Evolutionary conservation across 2,113 vertebrate species (phyloP).

Genomic region (Bubo scandiacus): DNA sequence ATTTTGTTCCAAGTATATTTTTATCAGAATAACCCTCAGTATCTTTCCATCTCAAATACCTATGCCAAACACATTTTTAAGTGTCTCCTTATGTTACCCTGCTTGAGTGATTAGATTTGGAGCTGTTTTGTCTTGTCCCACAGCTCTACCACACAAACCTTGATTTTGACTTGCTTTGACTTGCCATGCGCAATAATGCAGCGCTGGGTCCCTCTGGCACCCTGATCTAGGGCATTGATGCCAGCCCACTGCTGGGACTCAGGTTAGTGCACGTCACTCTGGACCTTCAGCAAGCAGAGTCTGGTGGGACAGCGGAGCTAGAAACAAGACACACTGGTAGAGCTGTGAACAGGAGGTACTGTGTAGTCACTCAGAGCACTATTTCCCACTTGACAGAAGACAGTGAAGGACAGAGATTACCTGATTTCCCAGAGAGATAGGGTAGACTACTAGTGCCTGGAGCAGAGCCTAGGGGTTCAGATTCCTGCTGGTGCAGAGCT

Average conservation of each 20-base stretch:
- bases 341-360: background rate
- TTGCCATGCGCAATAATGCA: background rate
- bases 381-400: background rate
- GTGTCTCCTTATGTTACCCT: background rate
- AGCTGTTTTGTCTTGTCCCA: background rate
- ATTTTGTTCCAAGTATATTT: conserved; percentile 47
- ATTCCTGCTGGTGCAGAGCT: background rate
- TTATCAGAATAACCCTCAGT: conserved; percentile 7
- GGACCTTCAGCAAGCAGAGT: background rate
- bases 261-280: background rate
- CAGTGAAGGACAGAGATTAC: background rate
- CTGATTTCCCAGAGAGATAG: background rate
- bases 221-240: background rate
- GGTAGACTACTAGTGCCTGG: background rate
- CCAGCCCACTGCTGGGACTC: background rate
- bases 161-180: background rate
- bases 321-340: background rate
- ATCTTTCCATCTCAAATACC: conserved; percentile 23
- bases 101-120: conserved; percentile 31
- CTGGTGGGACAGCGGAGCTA: background rate
- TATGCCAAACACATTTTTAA: background rate
- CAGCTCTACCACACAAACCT: background rate
- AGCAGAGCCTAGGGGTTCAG: background rate
- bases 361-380: background rate
- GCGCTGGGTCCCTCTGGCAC: background rate